Evolutionary conservation across 2,113 vertebrate genomes (phyloP), one percentile per base, ranked within the genome.

Genomic region (Erpornis zantholeuca): DNA sequence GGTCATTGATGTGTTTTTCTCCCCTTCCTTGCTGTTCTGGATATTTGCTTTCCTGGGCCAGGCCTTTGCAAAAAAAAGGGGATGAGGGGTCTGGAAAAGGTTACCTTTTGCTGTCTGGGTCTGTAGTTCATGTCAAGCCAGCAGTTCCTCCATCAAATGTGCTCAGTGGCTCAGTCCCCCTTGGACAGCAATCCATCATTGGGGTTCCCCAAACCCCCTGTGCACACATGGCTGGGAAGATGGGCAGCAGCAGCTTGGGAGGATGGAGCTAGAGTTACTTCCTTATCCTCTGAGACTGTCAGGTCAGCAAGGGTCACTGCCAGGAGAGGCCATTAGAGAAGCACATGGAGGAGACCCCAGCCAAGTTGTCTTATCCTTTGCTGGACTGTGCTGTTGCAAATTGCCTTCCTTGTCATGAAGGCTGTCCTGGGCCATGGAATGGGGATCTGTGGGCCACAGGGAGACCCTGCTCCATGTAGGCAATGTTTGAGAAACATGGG

Each of bases 241-340:
- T 10, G 71, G 71, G 76, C 88, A 76, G 81, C 45, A 90, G 77
- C 50, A 75, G 60, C 54, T 65, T 4, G 2, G 38, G 81, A 93
- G 52, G 64, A 88, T 15, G 50, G 61, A 88, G 73, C 73, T 72
- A 84, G 91, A 86, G 86, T 86, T 52, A 31, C 40, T 36, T 64
- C 60, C 31, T 45, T 38, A 54, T 89, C 75, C 71, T 28, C 40
- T 65, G 76, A 61, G 71, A 59, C 3, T 1, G 0, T n/a, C 47
- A 71, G 70, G 47, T 77, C 8, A 9, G 63, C 57, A 60, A 66
- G 79, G 47, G 78, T 81, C 9, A 4, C 56, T 78, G 19, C 9
- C 28, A 59, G 75, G n/a, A 79, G 47, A 82, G 73, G 25, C 63
- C 7, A 16, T 71, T 77, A 42, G 63, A 56, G 44, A 56, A 70